These are phyloP conservation scores for Pimpla rufipes DNA, from an alignment of 2,888 invertebrate species.

Conservation along the genomic window DNA sequence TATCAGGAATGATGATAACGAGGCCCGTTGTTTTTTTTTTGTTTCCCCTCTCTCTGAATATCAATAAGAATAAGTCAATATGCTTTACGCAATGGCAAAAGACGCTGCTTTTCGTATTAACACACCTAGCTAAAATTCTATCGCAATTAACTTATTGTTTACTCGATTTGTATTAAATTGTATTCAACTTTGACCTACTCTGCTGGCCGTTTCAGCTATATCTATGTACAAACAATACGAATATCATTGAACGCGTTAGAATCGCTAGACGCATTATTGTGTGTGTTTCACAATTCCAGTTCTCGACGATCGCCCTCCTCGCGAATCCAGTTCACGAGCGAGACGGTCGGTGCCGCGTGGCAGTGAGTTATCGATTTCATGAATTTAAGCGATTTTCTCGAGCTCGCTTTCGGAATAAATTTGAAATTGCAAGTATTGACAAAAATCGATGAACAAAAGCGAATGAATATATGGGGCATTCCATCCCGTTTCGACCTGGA, in stretches of 20 bases:
- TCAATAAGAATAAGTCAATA: constrained; percentile 43
- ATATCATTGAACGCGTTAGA: constrained; percentile 17
- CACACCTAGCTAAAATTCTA: constrained; percentile 44
- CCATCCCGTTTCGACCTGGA: too few species aligned
- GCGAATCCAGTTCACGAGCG: constrained; percentile 39
- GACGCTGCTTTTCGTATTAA: constrained; percentile 17
- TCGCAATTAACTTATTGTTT: constrained; percentile 21
- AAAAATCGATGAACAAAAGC: constrained; percentile 7
- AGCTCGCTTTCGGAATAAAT: constrained; percentile 3
- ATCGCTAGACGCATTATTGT: constrained; percentile 16
- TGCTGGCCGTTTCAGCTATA: background rate
- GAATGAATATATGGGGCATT: too few species aligned
- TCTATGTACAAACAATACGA: constrained; percentile 56
- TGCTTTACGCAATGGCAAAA: constrained; percentile 26
- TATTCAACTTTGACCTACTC: background rate
- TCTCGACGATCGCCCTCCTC: constrained; percentile 15
- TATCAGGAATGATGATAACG: constrained; percentile 53
- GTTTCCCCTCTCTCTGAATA: constrained; percentile 6
- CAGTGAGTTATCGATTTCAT: constrained; percentile 58
- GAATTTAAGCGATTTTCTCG: constrained; percentile 16
- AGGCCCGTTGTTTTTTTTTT: constrained; percentile 49
- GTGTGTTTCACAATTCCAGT: constrained; percentile 29
- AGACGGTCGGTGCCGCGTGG: constrained; percentile 36
- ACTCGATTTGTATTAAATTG: constrained; percentile 35
- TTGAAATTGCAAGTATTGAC: constrained; percentile 33